These are phyloP conservation scores for Bombylius major DNA, from an alignment of 2,888 invertebrate species.

Conservation along the genomic window DNA sequence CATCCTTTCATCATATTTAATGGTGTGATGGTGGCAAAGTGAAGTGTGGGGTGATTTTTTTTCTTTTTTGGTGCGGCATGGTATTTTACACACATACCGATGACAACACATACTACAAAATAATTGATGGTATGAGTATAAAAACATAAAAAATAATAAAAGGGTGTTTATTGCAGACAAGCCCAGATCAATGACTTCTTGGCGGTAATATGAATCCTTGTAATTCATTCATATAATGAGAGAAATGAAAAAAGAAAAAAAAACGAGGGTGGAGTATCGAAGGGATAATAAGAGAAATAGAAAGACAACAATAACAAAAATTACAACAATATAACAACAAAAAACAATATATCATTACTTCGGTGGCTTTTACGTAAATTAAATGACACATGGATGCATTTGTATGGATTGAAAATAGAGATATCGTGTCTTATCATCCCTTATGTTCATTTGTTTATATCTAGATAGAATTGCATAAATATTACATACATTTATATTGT, in stretches of 20 bases:
- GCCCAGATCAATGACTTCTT: conserved; percentile 13
- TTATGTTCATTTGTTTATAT: not conserved
- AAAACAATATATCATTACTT: conserved; percentile 12
- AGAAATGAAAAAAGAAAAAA: not conserved
- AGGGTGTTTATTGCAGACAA: conserved; percentile 8
- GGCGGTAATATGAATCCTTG: conserved; percentile 3
- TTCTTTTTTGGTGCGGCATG: too few species aligned
- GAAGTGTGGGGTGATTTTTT: too few species aligned
- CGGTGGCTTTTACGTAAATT: conserved; percentile 35
- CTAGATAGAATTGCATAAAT: too few species aligned
- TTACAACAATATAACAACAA: too few species aligned
- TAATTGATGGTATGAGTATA: not conserved
- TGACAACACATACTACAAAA: too few species aligned
- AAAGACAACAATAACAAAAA: too few species aligned
- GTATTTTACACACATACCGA: too few species aligned
- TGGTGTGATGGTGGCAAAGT: not conserved
- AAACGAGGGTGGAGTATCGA: not conserved
- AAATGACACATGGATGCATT: conserved; percentile 32
- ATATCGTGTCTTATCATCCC: not conserved
- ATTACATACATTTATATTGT: too few species aligned
- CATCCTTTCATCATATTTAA: not conserved
- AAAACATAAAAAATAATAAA: not conserved
- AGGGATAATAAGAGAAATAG: too few species aligned
- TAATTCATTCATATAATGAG: not conserved
- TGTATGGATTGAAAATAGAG: conserved; percentile 14